Conservation (phyloP, 2,797 vertebrate species). For the Leptodactylus fallax region DNA sequence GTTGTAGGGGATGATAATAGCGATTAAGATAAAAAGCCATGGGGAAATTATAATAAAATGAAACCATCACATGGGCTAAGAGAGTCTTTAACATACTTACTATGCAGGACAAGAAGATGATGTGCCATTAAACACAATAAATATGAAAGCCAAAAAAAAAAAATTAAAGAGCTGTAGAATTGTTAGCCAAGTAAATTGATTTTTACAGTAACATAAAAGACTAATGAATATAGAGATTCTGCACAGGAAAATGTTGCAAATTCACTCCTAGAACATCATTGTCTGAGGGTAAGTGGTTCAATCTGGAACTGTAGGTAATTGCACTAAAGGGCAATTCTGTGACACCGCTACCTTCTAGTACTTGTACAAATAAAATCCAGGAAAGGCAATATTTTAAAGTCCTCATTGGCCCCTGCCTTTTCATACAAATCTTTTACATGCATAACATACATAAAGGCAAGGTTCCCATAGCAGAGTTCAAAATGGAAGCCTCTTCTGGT, state of each 20-base stretch:
- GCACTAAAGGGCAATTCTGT: no score
- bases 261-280: background rate
- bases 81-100: slow-evolving; percentile 2
- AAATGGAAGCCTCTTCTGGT: background rate
- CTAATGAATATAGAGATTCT: background rate
- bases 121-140: slow-evolving; percentile 2
- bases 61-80: slow-evolving; percentile 10
- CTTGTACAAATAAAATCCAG: no score
- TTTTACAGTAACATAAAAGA: background rate
- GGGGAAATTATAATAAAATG: slow-evolving; percentile 14
- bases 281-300: no score
- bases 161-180: background rate
- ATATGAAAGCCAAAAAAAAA: background rate
- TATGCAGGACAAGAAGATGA: slow-evolving; percentile 16
- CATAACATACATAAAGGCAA: no score
- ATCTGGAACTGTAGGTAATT: no score
- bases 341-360: no score
- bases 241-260: background rate
- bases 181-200: slow-evolving; percentile 4
- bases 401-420: background rate
- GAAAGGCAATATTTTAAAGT: background rate
- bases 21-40: slow-evolving; percentile 27
- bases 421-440: background rate
- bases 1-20: slow-evolving; percentile 27
- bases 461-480: background rate